A percentile compares a stretch with the other conserved stretches of the same genome.
These are phyloP conservation scores for Nibea albiflora DNA, from an alignment of 2,113 vertebrate species.

Conservation along the genomic window DNA sequence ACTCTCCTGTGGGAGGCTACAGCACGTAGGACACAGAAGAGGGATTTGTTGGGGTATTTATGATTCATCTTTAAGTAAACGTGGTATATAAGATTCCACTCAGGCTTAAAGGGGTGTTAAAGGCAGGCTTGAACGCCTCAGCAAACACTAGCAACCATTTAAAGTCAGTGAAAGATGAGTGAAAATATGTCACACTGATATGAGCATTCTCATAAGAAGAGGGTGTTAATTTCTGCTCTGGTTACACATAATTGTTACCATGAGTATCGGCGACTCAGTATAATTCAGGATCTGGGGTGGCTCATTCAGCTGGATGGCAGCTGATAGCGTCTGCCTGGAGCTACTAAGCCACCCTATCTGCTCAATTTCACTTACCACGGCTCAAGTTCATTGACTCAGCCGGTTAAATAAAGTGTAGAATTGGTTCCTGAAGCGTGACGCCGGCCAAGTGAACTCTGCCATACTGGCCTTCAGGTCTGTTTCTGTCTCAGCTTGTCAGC, in stretches of 20 bases:
- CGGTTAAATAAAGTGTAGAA: conserved; percentile 69
- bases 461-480: conserved; percentile 26
- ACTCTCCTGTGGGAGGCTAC: conserved; percentile 28
- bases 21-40: conserved; percentile 6
- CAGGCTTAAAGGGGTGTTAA: conserved; percentile 12
- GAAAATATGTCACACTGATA: conserved; percentile 65
- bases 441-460: conserved; percentile 55
- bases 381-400: conserved; percentile 48
- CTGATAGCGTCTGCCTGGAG: conserved; percentile 40
- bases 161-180: conserved; percentile 44
- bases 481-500: conserved; percentile 47
- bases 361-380: conserved; percentile 56
- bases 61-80: conserved; percentile 42
- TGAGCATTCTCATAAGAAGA: conserved; percentile 50
- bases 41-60: conserved; percentile 10
- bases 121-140: conserved; percentile 33
- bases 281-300: conserved; percentile 36
- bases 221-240: conserved; percentile 56
- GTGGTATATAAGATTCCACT: conserved; percentile 16
- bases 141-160: conserved; percentile 35
- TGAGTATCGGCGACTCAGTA: conserved; percentile 53
- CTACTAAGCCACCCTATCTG: conserved; percentile 45
- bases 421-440: conserved; percentile 50
- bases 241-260: conserved; percentile 72
- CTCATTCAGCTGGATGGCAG: conserved; percentile 50